Base-by-base conservation (phyloP, 2,888 invertebrate genomes). In the Phalangium opilio region DNA sequence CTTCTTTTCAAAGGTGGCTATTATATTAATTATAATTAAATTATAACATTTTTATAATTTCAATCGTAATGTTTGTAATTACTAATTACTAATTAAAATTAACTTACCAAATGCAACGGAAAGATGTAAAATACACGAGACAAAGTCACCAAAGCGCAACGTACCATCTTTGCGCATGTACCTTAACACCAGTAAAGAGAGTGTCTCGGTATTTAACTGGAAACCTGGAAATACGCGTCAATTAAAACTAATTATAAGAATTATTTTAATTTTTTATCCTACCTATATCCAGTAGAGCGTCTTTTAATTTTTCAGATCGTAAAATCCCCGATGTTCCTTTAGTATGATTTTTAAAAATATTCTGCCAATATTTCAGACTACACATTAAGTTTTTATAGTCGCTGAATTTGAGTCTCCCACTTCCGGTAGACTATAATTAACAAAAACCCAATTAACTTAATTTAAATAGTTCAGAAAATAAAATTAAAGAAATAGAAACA, bases 111-210 rank as follows among this genome's bases (percentile, higher is more conserved):
- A 90, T 15, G 87, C 84, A 44, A 86, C 79, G 56, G 83, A 85
- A 50, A 90, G 71, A 63, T 87, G 86, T 59, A 90, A 71, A 59
- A 90, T 83, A 39, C 86, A 83, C 1, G 84, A 83, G 2, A 89
- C 87, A 63, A 89, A 90, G 66, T 90, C 90, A 10, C 89, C 89
- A 61, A 90, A 84, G 57, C 90, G 72, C 40, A 90, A 71, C 47
- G 87, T 89, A 35, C 89, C 89, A 64, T 90, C 90, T 64, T 89
- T 89, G 55, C 89, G 74, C 81, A 89, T 89, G 60, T 87, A 89
- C 52, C 86, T 73, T 53, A 89, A 72, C 51, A 87, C 79, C 8
- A 90, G 71, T 43, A 84, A 76, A 7, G 83, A 79, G 62, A 90
- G 71, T 21, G 85, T 83, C 52, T 83, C 81, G 49, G 83, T 83